phyloP scores from a whole-genome alignment of 2,797 vertebrate genomes.

The Micromesistius poutassou region DNA sequence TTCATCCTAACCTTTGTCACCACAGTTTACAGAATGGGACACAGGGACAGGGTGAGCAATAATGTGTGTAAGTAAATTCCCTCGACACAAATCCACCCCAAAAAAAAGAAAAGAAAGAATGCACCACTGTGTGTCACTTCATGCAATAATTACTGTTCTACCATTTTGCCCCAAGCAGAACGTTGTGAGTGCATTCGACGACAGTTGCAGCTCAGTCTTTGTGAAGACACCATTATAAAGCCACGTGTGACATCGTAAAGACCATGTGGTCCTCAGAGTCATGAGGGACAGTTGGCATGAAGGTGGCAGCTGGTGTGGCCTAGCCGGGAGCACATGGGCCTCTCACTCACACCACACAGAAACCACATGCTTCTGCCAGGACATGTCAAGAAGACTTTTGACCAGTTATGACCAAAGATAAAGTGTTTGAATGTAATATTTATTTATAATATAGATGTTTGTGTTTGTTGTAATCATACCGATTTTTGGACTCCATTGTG shows the following conservation, averaged over 20 bases:
- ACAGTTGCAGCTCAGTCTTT: neutral
- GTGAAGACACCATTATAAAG: neutral
- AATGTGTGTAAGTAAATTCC: no score
- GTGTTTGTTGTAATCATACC: neutral
- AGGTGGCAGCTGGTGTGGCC: conserved; percentile 54
- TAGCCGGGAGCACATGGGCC: conserved; percentile 49
- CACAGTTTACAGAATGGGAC: neutral
- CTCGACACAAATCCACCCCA: no score
- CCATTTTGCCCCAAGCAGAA: neutral
- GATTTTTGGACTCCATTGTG: neutral
- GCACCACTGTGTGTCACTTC: no score
- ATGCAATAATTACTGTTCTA: neutral
- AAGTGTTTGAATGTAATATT: neutral
- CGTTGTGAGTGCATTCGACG: neutral
- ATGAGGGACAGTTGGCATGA: conserved; percentile 48
- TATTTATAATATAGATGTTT: neutral
- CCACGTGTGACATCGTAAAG: conserved; percentile 27
- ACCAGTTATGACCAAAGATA: neutral
- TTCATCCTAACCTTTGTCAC: neutral
- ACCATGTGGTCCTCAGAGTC: conserved; percentile 45
- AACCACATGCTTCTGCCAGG: conserved; percentile 25
- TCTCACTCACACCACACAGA: conserved; percentile 22
- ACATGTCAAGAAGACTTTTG: neutral
- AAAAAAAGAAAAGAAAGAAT: no score
- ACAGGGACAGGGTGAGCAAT: neutral